Evolutionary conservation across 1,140 invertebrate species (phyloP), one percentile per base, ranked within the genome.

Genomic region (Drosophila pallidifrons): DNA sequence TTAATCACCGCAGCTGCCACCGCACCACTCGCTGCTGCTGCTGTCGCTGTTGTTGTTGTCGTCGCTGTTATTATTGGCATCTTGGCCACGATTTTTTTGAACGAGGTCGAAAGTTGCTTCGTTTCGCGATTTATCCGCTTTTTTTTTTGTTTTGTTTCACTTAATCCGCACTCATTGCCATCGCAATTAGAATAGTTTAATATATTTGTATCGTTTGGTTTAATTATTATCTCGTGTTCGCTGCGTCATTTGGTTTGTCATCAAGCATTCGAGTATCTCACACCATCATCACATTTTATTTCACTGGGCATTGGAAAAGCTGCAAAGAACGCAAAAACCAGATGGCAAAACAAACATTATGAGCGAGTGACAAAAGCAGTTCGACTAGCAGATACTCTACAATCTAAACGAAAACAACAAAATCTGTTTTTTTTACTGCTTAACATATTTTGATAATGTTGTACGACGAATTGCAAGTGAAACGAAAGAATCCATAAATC

Each of bases 51-150:
- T 25, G 59, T 16, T 2, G 73, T 71, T 20, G 71, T 61, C 0
- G 71, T 74, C 15, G 71, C 71, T 32, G 71, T 69, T 41, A 74
- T 74, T 55, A 74, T 69, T 69, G 71, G 72, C 72, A 75, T 75
- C 41, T 70, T 75, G 43, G 28, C 49, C 45, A 38, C 45, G 65
- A 20, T 71, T 16, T 25, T 25, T 52, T 57, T 63, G 28, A 35
- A 73, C 61, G 58, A 67, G 64, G 65, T 54, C 61, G 8, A 59
- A 46, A 67, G 43, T 78, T 57, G 51, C 57, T 58, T 32, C 63
- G 15, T 49, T 55, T 61, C n/a, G n/a, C 38, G 11, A 25, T 43
- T 35, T 46, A 8, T 57, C 7, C 20, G 16, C 3, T 25, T 25
- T 46, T 30, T 16, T 7, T 32, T 38, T 38, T 38, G 30, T 8